Evolutionary conservation across 2,888 invertebrate species (phyloP), one percentile per base, ranked within the genome.

Genomic region (Margaritifera margaritifera): DNA sequence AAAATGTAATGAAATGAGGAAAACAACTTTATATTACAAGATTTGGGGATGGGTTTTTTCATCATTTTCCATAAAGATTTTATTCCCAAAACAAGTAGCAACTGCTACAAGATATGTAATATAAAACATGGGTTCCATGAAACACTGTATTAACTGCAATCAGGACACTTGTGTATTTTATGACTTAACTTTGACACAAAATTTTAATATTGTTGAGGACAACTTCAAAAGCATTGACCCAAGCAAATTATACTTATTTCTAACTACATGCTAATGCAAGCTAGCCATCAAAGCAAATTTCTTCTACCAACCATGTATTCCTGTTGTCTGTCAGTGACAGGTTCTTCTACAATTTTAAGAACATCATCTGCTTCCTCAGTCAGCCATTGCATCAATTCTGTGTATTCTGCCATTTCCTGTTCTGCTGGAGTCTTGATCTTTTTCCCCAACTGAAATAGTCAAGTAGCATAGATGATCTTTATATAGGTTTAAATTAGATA

Each of bases 341-440:
- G 88, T 69, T 83, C 78, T 66, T 87, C 82, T 3, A 84, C 82
- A n/a, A 84, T 79, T 60, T 82, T 75, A 63, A 89, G 79, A 15
- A 82, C 77, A 42, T 85, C 85, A n/a, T 86, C 84, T 20, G 89
- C 88, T 61, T 87, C 85, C 82, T 74, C 75, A 20, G 93, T 92
- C 75, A 97, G 91, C 96, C 97, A 98, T 84, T 93, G 92, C 86
- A 95, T 92, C 75, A 98, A 92, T 80, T 93, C 93, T 86, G 94
- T 93, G 91, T 95, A 88, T 58, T 87, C 87, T 31, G 82, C 72
- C 74, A 83, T 73, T 71, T 89, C 89, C 71, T 84, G 82, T 42
- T 83, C 83, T 27, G 81, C 79, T 57, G 85, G 84, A 57, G 83
- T 81, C 67, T 76, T 79, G 53, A 70, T 78, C 66, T 76, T 77